Percentiles rank a stretch among this genome's conserved stretches.
These are phyloP conservation scores for Zapus hudsonius DNA, from an alignment of 2,113 vertebrate genomes.

Conservation along the genomic window DNA sequence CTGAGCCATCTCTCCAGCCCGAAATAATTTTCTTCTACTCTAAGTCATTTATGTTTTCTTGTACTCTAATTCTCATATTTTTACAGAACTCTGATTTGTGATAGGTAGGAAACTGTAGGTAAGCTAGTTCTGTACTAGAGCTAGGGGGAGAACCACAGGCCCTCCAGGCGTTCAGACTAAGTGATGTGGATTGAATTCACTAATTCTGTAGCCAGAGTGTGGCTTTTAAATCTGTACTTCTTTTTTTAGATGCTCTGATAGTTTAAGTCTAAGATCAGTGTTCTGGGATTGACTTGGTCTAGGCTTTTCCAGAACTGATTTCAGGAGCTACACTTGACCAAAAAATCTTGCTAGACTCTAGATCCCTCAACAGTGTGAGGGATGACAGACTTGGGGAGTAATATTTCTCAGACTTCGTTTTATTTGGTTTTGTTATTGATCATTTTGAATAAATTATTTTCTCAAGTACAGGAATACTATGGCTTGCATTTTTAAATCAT, in stretches of 20 bases:
- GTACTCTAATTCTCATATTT: background rate
- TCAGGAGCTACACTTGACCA: background rate
- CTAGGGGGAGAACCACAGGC: background rate
- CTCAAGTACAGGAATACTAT: background rate
- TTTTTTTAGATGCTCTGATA: background rate
- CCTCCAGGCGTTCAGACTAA: background rate
- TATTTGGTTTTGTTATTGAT: background rate
- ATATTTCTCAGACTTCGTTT: constrained; percentile 8
- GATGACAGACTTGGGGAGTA: background rate
- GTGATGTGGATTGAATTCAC: background rate
- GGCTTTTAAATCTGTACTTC: background rate
- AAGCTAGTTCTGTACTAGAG: background rate
- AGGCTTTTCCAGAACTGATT: background rate
- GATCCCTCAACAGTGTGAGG: background rate
- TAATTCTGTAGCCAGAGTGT: background rate
- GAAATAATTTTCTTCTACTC: background rate
- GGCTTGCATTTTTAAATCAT: background rate
- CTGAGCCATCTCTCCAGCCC: no score
- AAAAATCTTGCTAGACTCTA: no score
- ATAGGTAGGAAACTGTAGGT: background rate
- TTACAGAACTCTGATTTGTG: constrained; percentile 27
- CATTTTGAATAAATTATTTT: background rate
- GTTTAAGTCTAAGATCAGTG: background rate
- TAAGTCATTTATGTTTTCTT: background rate
- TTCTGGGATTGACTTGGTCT: background rate